Conservation (phyloP, 2,113 vertebrate genomes). For the Micronycteris hirsuta region DNA sequence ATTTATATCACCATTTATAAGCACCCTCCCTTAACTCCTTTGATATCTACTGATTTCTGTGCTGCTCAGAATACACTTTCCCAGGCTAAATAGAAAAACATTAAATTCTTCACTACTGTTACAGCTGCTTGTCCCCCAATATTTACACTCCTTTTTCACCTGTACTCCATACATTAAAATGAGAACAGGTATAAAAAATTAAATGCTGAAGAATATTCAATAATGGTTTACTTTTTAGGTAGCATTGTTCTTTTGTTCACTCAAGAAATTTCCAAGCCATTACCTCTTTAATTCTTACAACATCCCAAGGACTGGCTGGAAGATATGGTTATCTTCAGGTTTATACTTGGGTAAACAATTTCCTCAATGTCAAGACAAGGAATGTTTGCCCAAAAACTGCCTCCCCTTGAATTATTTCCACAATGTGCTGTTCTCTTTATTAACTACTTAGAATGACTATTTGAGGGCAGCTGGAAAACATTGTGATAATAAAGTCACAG, state of each 20-base stretch:
- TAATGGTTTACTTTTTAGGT: not conserved
- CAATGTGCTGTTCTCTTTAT: not conserved
- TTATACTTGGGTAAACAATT: not conserved
- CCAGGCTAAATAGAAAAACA: not conserved
- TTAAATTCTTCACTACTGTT: not conserved
- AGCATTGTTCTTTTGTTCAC: not conserved
- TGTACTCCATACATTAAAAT: not conserved
- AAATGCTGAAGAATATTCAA: not conserved
- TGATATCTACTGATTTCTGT: not conserved
- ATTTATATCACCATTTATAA: not conserved
- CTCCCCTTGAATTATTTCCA: not conserved
- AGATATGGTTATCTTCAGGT: not conserved
- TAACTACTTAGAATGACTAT: not conserved
- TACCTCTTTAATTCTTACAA: not conserved
- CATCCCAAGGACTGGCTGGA: not conserved
- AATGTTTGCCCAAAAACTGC: not conserved
- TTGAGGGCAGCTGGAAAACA: not conserved
- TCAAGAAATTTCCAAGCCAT: not conserved
- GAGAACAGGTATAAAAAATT: not conserved
- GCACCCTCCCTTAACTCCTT: not conserved
- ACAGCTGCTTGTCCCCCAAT: not conserved
- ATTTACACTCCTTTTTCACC: not conserved
- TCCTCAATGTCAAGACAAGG: conserved; percentile 15
- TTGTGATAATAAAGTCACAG: not conserved
- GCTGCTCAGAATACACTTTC: not conserved